A percentile compares a stretch with the other conserved stretches of the same genome.
These are phyloP conservation scores for Siderastrea radians DNA, from an alignment of 92 coral and sea anemone species.

Conservation along the genomic window DNA sequence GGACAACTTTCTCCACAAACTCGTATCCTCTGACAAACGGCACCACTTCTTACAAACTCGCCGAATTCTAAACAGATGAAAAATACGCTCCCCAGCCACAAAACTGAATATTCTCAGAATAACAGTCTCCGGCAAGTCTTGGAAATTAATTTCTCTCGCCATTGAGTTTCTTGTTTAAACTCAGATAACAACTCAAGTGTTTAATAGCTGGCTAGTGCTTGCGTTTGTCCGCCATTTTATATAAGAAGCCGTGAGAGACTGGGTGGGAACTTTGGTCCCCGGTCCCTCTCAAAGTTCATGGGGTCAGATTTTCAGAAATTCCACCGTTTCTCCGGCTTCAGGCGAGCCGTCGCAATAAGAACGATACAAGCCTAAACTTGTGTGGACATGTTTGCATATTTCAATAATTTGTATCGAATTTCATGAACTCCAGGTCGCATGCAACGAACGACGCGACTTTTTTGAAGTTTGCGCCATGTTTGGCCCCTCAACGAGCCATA, in stretches of 20 bases:
- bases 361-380: no score
- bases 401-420: no score
- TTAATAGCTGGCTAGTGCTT: not conserved
- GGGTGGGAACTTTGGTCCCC: no score
- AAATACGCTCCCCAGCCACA: constrained; percentile 66
- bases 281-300: no score
- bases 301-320: no score
- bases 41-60: constrained; percentile 81
- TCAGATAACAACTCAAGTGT: not conserved
- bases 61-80: constrained; percentile 68
- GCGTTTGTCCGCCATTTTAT: constrained; percentile 8
- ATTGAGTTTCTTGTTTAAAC: not conserved
- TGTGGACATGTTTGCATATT: no score
- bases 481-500: no score
- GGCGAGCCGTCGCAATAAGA: no score
- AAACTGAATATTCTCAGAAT: constrained; percentile 69
- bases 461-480: no score
- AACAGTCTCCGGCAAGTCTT: constrained; percentile 73
- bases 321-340: no score
- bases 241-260: not conserved
- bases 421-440: no score
- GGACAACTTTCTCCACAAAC: constrained; percentile 72
- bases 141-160: constrained; percentile 10
- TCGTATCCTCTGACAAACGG: constrained; percentile 67
- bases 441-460: no score